phyloP scores from a whole-genome alignment of 2,797 vertebrate species.

The Sebastes flavidus region DNA sequence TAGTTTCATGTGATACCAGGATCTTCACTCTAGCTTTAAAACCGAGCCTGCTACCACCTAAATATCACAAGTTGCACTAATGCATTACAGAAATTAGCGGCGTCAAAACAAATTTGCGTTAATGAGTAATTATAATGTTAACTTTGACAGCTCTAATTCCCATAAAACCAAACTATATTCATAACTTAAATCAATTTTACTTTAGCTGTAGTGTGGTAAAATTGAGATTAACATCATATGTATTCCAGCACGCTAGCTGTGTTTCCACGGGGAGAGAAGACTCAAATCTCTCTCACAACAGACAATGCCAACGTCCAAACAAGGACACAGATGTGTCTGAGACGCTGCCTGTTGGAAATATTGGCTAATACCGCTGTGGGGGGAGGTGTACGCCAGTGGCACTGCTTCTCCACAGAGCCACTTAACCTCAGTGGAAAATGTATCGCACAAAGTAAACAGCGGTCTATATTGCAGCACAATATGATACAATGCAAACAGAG shows the following conservation, averaged over 20 bases:
- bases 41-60: no score
- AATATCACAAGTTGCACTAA: fast-evolving
- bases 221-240: background rate
- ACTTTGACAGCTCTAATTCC: background rate
- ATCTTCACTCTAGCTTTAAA: no score
- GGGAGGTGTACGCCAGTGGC: background rate
- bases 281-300: background rate
- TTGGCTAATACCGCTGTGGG: background rate
- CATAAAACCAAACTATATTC: background rate
- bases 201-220: background rate
- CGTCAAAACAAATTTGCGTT: background rate
- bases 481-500: conserved; percentile 24
- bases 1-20: no score
- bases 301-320: conserved; percentile 20
- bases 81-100: background rate
- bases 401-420: background rate
- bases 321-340: conserved; percentile 15
- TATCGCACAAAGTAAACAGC: conserved; percentile 30
- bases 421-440: conserved; percentile 48
- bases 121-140: no score
- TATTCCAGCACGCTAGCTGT: background rate
- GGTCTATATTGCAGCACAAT: background rate
- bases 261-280: background rate
- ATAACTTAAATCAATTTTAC: background rate
- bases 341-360: conserved; percentile 21